Percentiles rank a stretch among this genome's conserved stretches.
phyloP scores from a whole-genome alignment of 1,140 invertebrate genomes.

The Drosophila sp. region DNA sequence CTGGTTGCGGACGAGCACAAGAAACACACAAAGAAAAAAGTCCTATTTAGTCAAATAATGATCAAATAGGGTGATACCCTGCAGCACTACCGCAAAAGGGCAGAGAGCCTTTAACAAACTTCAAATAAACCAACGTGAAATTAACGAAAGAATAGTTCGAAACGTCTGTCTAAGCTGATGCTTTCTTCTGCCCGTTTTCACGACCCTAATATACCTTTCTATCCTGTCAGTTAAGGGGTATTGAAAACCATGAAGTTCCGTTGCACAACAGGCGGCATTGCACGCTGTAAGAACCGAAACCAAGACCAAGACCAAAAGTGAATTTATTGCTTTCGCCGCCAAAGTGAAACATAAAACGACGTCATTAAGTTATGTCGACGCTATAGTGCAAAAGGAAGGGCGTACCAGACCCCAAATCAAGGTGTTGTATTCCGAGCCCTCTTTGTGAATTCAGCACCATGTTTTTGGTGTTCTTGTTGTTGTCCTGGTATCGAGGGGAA shows the following conservation, averaged over 20 bases:
- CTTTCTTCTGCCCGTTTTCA: not conserved
- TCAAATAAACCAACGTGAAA: too few species aligned
- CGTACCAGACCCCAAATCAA: slow-evolving; percentile 25
- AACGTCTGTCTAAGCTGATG: too few species aligned
- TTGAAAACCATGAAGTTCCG: slow-evolving; percentile 2
- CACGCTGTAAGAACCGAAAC: slow-evolving; percentile 29
- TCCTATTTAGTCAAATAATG: not conserved
- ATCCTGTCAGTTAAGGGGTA: not conserved
- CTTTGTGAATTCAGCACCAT: not conserved
- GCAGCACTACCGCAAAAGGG: too few species aligned
- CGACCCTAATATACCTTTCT: not conserved
- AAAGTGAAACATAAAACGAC: slow-evolving; percentile 78
- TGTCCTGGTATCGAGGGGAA: slow-evolving; percentile 13
- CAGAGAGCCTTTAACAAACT: too few species aligned
- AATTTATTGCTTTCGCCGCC: slow-evolving; percentile 73
- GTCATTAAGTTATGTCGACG: slow-evolving; percentile 74
- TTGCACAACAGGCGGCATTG: slow-evolving; percentile 17
- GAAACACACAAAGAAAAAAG: slow-evolving; percentile 25
- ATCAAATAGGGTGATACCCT: not conserved
- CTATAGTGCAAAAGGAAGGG: slow-evolving; percentile 24
- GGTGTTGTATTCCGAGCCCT: slow-evolving; percentile 20
- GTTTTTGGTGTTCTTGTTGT: not conserved
- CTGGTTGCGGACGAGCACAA: slow-evolving; percentile 33
- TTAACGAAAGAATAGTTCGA: too few species aligned
- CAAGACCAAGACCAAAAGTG: slow-evolving; percentile 32